Percentiles rank a stretch among this genome's conserved stretches.
phyloP scores from a whole-genome alignment of 2,113 vertebrate species.

The Tachycineta bicolor region DNA sequence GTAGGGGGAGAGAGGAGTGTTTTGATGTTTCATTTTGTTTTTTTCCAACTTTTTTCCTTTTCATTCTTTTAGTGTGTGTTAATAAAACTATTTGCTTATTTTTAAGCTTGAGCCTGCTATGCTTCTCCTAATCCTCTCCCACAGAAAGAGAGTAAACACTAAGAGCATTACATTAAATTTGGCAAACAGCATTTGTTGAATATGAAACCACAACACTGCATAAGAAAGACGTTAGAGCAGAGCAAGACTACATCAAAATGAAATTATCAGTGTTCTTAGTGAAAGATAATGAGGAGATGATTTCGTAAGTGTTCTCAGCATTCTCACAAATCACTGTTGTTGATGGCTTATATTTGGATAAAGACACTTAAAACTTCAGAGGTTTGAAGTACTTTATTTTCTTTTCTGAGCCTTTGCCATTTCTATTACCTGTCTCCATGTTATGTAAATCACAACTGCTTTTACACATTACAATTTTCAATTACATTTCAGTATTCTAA shows the following conservation, averaged over 20 bases:
- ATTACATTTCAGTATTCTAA: slow-evolving; percentile 60
- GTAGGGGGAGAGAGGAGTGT: too few relatives aligned
- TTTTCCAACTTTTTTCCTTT: too few relatives aligned
- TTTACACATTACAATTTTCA: slow-evolving; percentile 68
- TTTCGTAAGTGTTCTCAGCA: neutral
- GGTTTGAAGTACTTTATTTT: neutral
- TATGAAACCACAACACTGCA: neutral
- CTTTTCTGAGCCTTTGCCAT: neutral
- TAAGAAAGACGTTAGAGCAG: neutral
- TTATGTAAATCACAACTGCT: slow-evolving; percentile 61
- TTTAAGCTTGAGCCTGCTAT: too few relatives aligned
- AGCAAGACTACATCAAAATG: neutral
- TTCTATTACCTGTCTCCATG: neutral
- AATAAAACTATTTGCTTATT: too few relatives aligned
- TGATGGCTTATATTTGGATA: neutral
- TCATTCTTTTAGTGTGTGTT: too few relatives aligned
- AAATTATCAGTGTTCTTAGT: neutral
- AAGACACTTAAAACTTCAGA: neutral
- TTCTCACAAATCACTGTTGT: neutral
- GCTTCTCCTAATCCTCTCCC: too few relatives aligned
- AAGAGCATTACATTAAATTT: too few relatives aligned
- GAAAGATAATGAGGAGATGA: neutral
- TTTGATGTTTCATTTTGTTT: too few relatives aligned
- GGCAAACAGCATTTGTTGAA: too few relatives aligned
- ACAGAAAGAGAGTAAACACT: too few relatives aligned